A percentile compares a stretch with the other conserved stretches of the same genome.
Conservation (phyloP, 2,797 vertebrate genomes). For the Sebastes paucispinis region DNA sequence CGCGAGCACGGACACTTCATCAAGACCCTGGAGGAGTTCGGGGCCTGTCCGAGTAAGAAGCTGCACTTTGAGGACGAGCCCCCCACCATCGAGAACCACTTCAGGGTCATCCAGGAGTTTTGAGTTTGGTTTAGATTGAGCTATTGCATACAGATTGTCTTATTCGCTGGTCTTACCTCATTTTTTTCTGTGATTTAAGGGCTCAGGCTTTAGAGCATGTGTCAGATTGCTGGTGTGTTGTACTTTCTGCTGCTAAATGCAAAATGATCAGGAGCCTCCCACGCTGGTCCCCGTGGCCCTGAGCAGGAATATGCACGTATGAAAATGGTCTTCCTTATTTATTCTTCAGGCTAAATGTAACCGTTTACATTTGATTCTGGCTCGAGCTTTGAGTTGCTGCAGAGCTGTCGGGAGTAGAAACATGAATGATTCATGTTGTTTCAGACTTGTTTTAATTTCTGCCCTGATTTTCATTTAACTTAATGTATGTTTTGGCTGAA, state of each 20-base stretch:
- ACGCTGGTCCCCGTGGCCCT: neutral
- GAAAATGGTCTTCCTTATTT: neutral
- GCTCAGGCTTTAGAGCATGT: conserved; percentile 11
- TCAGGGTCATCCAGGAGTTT: conserved; percentile 91
- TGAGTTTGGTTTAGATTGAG: conserved; percentile 50
- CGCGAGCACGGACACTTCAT: conserved; percentile 91
- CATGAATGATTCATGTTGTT: neutral
- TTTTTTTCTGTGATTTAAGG: conserved; percentile 16
- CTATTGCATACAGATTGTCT: neutral
- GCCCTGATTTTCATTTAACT: neutral
- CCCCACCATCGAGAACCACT: conserved; percentile 94
- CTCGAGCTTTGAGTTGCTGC: neutral
- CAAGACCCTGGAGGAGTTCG: conserved; percentile 87
- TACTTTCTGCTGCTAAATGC: neutral
- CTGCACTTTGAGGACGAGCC: conserved; percentile 92
- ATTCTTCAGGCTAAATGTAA: neutral
- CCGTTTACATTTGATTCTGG: neutral
- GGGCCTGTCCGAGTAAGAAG: conserved; percentile 83
- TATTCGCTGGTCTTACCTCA: conserved; percentile 31
- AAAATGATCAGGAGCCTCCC: neutral
- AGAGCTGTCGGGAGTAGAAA: neutral
- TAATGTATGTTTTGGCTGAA: neutral
- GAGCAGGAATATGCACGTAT: neutral
- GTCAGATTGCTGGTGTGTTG: neutral
- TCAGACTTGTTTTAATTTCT: neutral